A percentile compares a stretch with the other conserved stretches of the same genome.
These are phyloP conservation scores for Merodon equestris DNA, from an alignment of 2,888 invertebrate species.

Conservation along the genomic window DNA sequence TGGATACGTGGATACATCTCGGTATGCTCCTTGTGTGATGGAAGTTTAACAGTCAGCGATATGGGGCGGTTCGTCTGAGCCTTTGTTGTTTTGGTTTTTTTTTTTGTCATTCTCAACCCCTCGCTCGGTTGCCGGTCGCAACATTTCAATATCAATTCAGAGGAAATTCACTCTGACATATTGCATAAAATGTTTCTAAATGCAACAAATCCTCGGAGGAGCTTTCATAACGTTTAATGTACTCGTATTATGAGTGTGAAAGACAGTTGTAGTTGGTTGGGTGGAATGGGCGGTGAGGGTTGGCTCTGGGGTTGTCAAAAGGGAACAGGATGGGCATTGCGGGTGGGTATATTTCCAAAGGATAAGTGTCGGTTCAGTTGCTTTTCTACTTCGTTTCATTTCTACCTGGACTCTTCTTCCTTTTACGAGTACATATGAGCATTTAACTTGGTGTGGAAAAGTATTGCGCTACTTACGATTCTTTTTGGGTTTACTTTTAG, in stretches of 20 bases:
- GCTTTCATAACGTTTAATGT: constrained; percentile 54
- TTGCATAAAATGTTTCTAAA: constrained; percentile 62
- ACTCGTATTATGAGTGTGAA: constrained; percentile 55
- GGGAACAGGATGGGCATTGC: neutral
- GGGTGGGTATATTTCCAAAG: constrained; percentile 27
- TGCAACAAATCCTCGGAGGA: constrained; percentile 56
- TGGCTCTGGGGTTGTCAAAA: neutral
- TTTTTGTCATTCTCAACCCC: constrained; percentile 3
- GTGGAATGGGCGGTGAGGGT: neutral
- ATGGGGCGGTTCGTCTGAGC: constrained; percentile 15
- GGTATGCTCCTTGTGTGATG: constrained; percentile 4
- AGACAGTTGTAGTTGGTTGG: constrained; percentile 17
- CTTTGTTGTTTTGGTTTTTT: constrained; percentile 1
- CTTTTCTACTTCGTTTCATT: constrained; percentile 18
- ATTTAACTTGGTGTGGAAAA: neutral
- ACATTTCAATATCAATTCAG: constrained; percentile 56
- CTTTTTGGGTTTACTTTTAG: no score
- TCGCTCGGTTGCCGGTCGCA: constrained; percentile 10
- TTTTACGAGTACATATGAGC: neutral
- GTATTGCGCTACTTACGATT: no score
- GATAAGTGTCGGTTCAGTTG: constrained; percentile 48
- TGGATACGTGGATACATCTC: constrained; percentile 28
- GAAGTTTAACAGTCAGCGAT: constrained; percentile 4
- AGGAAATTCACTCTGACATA: constrained; percentile 48
- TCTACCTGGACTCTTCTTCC: neutral